Evolutionary conservation across 2,113 vertebrate species (phyloP).

Genomic region (Poecile atricapillus): DNA sequence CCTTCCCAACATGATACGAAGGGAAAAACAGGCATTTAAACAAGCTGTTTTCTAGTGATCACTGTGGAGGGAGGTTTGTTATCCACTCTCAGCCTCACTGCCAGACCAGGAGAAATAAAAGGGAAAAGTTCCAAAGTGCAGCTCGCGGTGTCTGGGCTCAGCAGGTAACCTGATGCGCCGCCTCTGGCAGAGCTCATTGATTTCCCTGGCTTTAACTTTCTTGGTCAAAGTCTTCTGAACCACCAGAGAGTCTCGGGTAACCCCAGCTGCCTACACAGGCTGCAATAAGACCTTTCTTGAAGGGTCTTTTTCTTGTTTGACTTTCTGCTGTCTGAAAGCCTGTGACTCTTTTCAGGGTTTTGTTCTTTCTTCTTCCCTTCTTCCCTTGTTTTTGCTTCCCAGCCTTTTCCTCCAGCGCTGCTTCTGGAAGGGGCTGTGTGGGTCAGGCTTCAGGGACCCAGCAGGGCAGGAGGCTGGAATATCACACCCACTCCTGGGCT

Average conservation of each 20-base stretch:
- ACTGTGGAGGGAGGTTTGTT: background rate
- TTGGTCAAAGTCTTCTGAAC: constrained; percentile 68
- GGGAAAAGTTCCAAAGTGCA: background rate
- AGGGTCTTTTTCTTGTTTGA: constrained; percentile 20
- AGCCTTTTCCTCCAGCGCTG: background rate
- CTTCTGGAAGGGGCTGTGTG: background rate
- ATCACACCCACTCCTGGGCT: background rate
- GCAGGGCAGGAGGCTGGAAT: background rate
- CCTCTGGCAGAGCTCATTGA: constrained; percentile 55
- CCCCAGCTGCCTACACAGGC: constrained; percentile 49
- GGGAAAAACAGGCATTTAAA: background rate
- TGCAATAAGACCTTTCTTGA: constrained; percentile 51
- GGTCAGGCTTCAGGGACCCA: background rate
- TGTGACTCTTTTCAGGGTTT: background rate
- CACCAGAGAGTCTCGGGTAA: constrained; percentile 70
- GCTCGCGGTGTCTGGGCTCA: constrained; percentile 12
- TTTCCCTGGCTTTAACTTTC: constrained; percentile 69
- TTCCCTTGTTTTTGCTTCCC: background rate
- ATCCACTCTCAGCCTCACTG: background rate
- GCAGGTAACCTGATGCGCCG: constrained; percentile 56
- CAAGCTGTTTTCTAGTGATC: background rate
- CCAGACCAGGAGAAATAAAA: background rate
- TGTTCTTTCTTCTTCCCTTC: background rate
- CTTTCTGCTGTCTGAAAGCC: constrained; percentile 44
- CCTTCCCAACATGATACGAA: background rate